phyloP scores from a whole-genome alignment of 1,140 invertebrate genomes.

The Scaptomyza montana region DNA sequence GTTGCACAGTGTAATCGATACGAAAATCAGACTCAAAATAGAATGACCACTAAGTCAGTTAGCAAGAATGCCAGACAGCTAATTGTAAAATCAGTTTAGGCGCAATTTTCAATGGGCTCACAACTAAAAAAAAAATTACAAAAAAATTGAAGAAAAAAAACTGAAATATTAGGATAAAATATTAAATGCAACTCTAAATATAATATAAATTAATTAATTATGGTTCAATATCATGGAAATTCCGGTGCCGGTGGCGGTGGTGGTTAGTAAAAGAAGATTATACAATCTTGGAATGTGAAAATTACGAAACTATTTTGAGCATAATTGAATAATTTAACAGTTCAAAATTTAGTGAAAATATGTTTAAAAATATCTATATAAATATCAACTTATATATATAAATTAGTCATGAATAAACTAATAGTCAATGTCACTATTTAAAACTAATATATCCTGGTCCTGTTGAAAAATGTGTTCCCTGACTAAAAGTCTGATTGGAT shows the following conservation, averaged over 20 bases:
- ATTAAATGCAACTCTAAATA: constrained; percentile 7
- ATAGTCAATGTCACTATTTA: no score
- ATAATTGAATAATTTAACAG: constrained; percentile 1
- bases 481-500: no score
- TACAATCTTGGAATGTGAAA: background rate
- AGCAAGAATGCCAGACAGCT: constrained; percentile 74
- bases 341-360: background rate
- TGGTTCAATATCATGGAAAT: constrained; percentile 71
- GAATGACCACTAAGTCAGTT: constrained; percentile 81
- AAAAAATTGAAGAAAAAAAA: constrained; percentile 20
- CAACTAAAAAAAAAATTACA: constrained; percentile 8
- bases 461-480: no score
- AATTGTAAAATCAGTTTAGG: constrained; percentile 83
- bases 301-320: background rate
- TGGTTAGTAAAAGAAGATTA: constrained; percentile 49
- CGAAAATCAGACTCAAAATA: constrained; percentile 82
- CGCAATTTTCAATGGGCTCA: constrained; percentile 77
- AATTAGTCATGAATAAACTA: no score
- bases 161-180: constrained; percentile 1
- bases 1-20: constrained; percentile 74
- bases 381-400: background rate
- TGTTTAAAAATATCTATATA: no score
- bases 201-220: constrained; percentile 31
- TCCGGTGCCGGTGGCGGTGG: constrained; percentile 41
- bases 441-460: no score